Evolutionary conservation across 2,113 vertebrate genomes (phyloP).

Genomic region (Vulpes lagopus): DNA sequence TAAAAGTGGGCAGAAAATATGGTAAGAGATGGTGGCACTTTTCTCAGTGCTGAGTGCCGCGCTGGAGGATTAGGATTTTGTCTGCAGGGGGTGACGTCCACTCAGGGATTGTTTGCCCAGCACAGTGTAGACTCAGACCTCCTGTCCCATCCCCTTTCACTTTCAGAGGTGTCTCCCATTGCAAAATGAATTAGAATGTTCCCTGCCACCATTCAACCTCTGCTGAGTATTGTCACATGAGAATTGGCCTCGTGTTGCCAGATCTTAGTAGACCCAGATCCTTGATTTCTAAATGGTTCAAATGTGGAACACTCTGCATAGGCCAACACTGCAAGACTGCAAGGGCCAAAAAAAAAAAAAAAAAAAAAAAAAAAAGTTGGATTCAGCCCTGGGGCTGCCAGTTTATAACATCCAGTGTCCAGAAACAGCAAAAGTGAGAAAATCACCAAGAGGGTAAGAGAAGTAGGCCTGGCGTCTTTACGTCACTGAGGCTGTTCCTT

Average conservation of each 20-base stretch:
- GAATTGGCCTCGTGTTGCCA: background rate
- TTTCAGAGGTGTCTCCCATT: background rate
- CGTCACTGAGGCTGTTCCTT: background rate
- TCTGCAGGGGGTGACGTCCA: background rate
- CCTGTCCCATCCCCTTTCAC: background rate
- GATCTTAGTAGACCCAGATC: background rate
- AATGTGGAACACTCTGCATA: background rate
- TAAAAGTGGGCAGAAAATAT: background rate
- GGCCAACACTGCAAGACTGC: background rate
- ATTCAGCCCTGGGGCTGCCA: background rate
- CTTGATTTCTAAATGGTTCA: slow-evolving; percentile 5
- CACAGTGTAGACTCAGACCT: background rate
- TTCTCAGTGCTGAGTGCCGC: background rate
- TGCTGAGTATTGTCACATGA: background rate
- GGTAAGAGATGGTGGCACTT: background rate
- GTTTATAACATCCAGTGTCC: background rate
- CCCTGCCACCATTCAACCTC: background rate
- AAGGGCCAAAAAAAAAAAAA: background rate
- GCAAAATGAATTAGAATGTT: background rate
- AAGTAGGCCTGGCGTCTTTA: background rate
- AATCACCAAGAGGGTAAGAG: background rate
- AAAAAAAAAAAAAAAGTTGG: background rate
- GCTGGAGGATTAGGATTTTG: background rate
- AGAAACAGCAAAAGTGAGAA: background rate
- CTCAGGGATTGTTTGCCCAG: background rate